These are phyloP conservation scores for Astur gentilis DNA, from an alignment of 2,113 vertebrate genomes.

Conservation along the genomic window DNA sequence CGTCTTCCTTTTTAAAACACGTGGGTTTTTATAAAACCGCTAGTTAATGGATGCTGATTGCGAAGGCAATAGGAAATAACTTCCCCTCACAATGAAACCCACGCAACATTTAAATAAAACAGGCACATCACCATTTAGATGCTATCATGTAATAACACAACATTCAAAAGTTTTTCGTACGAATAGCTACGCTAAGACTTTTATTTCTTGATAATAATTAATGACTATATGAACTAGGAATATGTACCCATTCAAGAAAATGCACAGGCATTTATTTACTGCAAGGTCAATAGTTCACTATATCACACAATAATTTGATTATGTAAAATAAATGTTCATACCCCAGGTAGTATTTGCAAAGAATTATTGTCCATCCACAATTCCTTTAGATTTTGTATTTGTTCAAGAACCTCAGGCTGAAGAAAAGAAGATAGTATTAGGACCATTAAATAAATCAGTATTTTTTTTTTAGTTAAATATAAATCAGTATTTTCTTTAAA, in stretches of 20 bases:
- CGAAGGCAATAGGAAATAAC: not conserved
- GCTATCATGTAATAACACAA: not conserved
- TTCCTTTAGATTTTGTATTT: slow-evolving; percentile 95
- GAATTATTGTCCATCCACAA: slow-evolving; percentile 98
- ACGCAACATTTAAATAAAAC: not conserved
- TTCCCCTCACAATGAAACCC: not conserved
- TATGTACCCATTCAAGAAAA: not conserved
- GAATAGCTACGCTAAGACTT: not conserved
- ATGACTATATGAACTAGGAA: not conserved
- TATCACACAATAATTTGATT: not conserved
- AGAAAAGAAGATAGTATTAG: not conserved
- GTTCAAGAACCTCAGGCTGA: slow-evolving; percentile 96
- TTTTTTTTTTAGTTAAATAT: not conserved
- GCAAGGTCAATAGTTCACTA: not conserved
- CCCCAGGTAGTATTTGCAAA: slow-evolving; percentile 93
- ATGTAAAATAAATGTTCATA: slow-evolving; percentile 74
- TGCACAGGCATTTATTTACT: not conserved
- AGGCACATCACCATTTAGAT: not conserved
- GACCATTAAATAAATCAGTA: not conserved
- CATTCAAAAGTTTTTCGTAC: not conserved
- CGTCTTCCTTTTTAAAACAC: not conserved
- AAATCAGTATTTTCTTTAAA: not conserved
- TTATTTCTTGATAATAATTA: not conserved
- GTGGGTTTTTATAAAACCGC: not conserved
- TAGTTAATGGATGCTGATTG: not conserved